Evolutionary conservation across 2,888 invertebrate genomes (phyloP), one percentile per base, ranked within the genome.

Genomic region (Eupelmus urozonus): DNA sequence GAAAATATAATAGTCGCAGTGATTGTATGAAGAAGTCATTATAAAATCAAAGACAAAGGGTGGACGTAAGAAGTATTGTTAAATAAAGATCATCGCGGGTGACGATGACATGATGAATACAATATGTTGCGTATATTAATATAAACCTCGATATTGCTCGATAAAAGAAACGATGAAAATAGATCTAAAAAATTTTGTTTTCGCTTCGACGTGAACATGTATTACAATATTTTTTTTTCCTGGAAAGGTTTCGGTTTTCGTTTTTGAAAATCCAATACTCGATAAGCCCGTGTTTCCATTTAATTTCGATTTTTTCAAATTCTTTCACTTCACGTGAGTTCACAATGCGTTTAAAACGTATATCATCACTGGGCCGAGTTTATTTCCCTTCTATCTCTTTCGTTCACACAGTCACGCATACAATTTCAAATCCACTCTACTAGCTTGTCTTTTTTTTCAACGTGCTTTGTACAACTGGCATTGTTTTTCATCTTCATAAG

Each of bases 381-480:
- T 79, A 63, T 79, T 69, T 53, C 23, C 34, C 51, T 79, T 63
- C 40, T 57, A 70, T 45, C 40, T 80, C 63, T n/a, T 34, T 51
- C 55, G 27, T 25, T 59, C 59, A 70, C 20, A 20, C 80, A 66
- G 11, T 23, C 75, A 75, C 4, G 23, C 57, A 49, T 59, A 18
- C 34, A 71, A 76, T 76, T 72, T 72, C 34, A 76, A 59, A 62
- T 70, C 27, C 63, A 40, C 62, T 45, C 20, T 18, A 18, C 57
- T 16, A 53, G 53, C 63, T 65, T 55, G 23, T 53, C 29, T 40
- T 72, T 69, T 73, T 70, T 70, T 62, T 69, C 66, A 63, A 57
- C 70, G 42, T 76, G 62, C 66, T 76, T 76, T 76, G 72, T 86
- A 89, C 89, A 89, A 89, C 89, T 89, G 89, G 89, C 89, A 89